Percentiles rank a stretch among this genome's conserved stretches.
These are phyloP conservation scores for Alsophila aescularia DNA, from an alignment of 2,888 invertebrate species.

Conservation along the genomic window DNA sequence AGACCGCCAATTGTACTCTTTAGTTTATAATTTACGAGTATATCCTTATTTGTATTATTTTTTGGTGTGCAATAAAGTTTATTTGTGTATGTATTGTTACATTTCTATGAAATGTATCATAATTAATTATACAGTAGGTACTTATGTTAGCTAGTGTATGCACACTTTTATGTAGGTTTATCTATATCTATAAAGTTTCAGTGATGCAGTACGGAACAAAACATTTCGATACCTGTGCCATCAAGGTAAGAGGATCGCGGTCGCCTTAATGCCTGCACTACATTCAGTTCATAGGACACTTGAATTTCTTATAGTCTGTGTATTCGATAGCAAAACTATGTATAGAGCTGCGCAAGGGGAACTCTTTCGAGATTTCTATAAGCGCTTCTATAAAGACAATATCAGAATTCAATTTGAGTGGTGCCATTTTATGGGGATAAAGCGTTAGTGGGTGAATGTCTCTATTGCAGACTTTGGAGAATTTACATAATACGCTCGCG, in stretches of 20 bases:
- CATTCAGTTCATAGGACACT: constrained; percentile 49
- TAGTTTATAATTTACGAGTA: too few relatives aligned
- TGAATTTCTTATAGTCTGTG: constrained; percentile 40
- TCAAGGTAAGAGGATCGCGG: constrained; percentile 73
- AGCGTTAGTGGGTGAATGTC: constrained; percentile 53
- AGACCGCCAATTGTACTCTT: too few relatives aligned
- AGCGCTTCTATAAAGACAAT: constrained; percentile 38
- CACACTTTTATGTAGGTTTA: neutral
- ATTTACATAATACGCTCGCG: constrained; percentile 73
- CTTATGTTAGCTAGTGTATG: too few relatives aligned
- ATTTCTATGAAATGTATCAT: neutral
- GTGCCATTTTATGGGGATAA: constrained; percentile 44
- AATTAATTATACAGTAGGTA: neutral
- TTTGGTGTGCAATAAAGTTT: too few relatives aligned
- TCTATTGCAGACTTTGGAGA: constrained; percentile 57
- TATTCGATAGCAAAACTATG: constrained; percentile 12
- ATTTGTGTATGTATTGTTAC: too few relatives aligned
- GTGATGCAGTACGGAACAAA: constrained; percentile 31
- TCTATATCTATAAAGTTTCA: too few relatives aligned
- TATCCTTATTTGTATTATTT: too few relatives aligned
- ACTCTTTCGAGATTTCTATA: constrained; percentile 15
- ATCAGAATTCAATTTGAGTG: constrained; percentile 48
- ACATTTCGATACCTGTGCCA: constrained; percentile 58
- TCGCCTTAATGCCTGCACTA: constrained; percentile 55
- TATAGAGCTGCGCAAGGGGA: constrained; percentile 1